Base-by-base conservation (phyloP, 2,888 invertebrate species). In the Torymus tubicola region DNA sequence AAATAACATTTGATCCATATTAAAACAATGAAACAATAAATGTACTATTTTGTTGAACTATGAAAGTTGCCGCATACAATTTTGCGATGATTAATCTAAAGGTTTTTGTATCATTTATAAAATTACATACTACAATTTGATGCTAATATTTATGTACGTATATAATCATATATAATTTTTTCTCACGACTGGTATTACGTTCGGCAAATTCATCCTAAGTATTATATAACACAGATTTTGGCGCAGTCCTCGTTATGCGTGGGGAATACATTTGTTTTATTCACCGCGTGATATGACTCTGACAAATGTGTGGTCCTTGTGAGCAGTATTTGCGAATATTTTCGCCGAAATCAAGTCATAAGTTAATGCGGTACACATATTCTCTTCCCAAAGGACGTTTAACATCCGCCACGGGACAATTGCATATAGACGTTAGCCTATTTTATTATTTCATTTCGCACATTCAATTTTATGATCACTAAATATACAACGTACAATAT, bases 251-350 rank as follows among this genome's bases (percentile, higher is more conserved):
- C 57, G 12, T 81, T 70, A 74, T 78, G 78, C 63, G 53, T 81
- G 55, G 64, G 24, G 67, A 75, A 69, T 75, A 75, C 31, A 24
- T 42, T 61, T 60, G 70, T 55, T 74, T 78, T 53, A 73, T 74
- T 81, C 73, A 71, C 55, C 74, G 67, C 71, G 50, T 81, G 81
- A 81, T 81, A 81, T 81, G 81, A 78, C 81, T 78, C 58, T 70
- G 78, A 74, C 74, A 55, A 70, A 73, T 71, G 69, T 57, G 60
- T 81, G 81, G 78, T 77, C 78, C 74, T 81, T 74, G 61, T 68
- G 12, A 55, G 72, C 57, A 61, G 53, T 67, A 61, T 61, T 76
- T 72, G 61, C 76, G 18, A 76, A 76, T 65, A 42, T n/a, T 75
- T 52, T 58, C 16, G 53, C 24, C 13, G 2, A 18, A 71, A 55